Percentiles rank a stretch among this genome's conserved stretches.
These are phyloP conservation scores for Philonicus albiceps DNA, from an alignment of 2,888 invertebrate species.

Conservation along the genomic window DNA sequence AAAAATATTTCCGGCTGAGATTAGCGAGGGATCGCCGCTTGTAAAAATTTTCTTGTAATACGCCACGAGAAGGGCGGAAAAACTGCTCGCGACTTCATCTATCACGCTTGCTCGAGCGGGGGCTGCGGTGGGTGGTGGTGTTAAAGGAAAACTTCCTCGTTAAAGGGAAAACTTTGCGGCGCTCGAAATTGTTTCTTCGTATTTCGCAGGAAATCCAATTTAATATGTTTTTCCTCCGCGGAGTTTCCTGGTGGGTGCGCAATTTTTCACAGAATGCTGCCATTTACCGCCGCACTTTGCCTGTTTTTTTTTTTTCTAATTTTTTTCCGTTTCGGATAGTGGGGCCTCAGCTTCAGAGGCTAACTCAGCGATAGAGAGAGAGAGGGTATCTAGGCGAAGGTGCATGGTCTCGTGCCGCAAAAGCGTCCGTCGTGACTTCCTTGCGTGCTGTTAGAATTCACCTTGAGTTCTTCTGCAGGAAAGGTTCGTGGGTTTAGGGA, in stretches of 20 bases:
- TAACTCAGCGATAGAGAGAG: not conserved
- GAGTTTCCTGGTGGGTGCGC: not conserved
- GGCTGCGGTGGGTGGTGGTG: not conserved
- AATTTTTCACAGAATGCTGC: conserved; percentile 7
- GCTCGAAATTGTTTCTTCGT: not conserved
- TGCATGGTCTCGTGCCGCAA: not conserved
- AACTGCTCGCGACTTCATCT: not conserved
- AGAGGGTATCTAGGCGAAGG: not conserved
- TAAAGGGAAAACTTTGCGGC: not conserved
- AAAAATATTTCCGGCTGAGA: not conserved
- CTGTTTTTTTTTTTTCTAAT: not conserved
- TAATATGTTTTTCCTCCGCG: not conserved
- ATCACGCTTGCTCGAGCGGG: not conserved
- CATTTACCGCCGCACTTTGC: not conserved
- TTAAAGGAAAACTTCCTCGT: not conserved
- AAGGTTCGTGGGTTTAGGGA: not conserved
- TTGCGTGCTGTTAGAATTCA: not conserved
- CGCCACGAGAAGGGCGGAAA: not conserved
- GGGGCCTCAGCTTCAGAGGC: not conserved
- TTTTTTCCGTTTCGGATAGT: not conserved
- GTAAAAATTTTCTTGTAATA: not conserved
- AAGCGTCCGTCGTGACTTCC: not conserved
- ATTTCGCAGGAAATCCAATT: conserved; percentile 15
- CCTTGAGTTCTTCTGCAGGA: not conserved
- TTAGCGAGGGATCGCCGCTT: not conserved